Base-by-base conservation (phyloP, 2,113 vertebrate species). In the Anarrhichthys ocellatus region DNA sequence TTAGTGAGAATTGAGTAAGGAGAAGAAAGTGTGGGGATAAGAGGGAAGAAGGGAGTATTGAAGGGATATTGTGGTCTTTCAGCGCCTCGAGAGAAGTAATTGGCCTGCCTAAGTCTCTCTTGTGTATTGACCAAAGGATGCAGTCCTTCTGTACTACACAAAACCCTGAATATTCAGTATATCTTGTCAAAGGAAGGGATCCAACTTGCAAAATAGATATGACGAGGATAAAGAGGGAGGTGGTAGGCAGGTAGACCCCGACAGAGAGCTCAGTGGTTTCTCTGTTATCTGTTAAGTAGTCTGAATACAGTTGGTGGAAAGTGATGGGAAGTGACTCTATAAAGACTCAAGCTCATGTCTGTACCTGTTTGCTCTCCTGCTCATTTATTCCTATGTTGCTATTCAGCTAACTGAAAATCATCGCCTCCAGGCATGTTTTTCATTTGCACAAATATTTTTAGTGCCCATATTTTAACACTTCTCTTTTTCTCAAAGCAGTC, bases 1-100 rank as follows among this genome's bases (percentile, higher is more conserved):
- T 92, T 90, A 80, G 69, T 80, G 70, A 48, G 82, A 82, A 87
- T 72, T 85, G 76, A 89, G 71, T 78, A 76, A 86, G 71, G 69
- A 78, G 63, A 24, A 78, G 34, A 34, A 71, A 62, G 68, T n/a
- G 66, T 52, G 58, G 58, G 75, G 68, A 88, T 86, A 48, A 87
- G 83, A 84, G 63, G 75, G 73, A 61, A 64, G 66, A 48, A 84
- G 82, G 82, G 59, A 62, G 67, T 87, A 87, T 82, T 69, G 32
- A 42, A 89, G 81, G 73, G 81, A 81, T 73, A 82, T 59, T 80
- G 69, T 81, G 78, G n/a, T 80, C 72, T 77, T 76, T 81, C 64
- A 69, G 64, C 82, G 75, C 46, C 73, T 81, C 82, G 74, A 73
- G 81, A 91, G 79, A 74, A 73, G 65, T 84, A 84, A 88, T 87